Base-by-base conservation (phyloP, 53 echinoderm and acorn worm species). In the Crossaster papposus region DNA sequence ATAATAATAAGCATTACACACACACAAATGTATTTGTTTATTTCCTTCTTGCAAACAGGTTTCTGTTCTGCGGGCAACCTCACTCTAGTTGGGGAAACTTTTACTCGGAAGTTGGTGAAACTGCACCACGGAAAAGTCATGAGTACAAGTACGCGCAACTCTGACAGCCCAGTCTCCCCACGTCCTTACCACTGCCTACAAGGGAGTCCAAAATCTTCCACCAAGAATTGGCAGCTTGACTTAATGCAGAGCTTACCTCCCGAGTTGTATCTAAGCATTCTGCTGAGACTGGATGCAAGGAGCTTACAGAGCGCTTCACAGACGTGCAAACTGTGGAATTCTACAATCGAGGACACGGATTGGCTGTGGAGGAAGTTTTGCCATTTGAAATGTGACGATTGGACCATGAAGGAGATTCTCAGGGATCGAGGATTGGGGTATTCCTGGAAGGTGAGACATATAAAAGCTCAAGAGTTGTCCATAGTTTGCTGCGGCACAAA, bases 281-380 rank as follows among this genome's bases (percentile, higher is more conserved):
- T 95, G 22, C 75, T 89, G 11, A 34, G 72, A 30, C 78, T 95
- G 29, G 95, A 95, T 58, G 85, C 88, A 2, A 65, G 55, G 17
- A 95, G 91, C 50, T 75, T 95, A 14, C 87, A 89, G 35, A 64
- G 26, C 20, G 91, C 91, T 22, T 88, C 93, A 3, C 89, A 91
- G 30, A 91, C 95, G 3, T 95, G 92, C 76, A 82, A 83, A 74
- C 64, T 83, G 13, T 95, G 95, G 95, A 82, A 93, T 36, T 55
- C 83, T 31, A 85, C 91, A 32, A 95, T 95, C 29, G 88, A 93
- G 62, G 89, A 95, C 77, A 95, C 95, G 9, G 95, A 95, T 68
- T 95, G 89, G 81, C 84, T 95, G 65, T 95, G 95, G 95, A 89
- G 91, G 53, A 72, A 88, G 36, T 76, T 93, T 14, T 95, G 95